Percentiles rank a stretch among this genome's conserved stretches.
Evolutionary conservation across 2,113 vertebrate genomes (phyloP).

Genomic region (Paradoxurus hermaphroditus): DNA sequence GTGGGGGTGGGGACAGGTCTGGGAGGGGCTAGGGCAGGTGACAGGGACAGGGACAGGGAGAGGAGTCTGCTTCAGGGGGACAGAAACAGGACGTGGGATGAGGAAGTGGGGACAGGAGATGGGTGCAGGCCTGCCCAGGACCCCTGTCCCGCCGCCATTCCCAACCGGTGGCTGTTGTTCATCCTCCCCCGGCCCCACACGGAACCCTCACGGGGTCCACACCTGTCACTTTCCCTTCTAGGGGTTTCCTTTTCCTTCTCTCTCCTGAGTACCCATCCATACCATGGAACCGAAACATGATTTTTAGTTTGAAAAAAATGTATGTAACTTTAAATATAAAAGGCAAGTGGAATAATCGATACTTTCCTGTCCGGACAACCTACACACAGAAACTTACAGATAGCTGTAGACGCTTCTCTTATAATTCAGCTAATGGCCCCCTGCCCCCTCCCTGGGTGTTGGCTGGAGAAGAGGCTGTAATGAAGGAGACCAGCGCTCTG

Average conservation of each 20-base stretch:
- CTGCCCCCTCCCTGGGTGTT: accelerated
- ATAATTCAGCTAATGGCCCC: not conserved
- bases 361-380: not conserved
- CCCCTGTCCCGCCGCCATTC: not conserved
- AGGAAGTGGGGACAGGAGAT: not conserved
- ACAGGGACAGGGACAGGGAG: not conserved
- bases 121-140: accelerated
- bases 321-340: not conserved
- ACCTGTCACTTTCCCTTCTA: too few species aligned
- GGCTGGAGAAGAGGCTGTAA: not conserved
- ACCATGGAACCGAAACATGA: not conserved
- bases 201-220: not conserved
- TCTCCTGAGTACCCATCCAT: not conserved
- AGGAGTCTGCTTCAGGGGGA: too few species aligned
- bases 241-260: not conserved
- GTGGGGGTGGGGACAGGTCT: not conserved
- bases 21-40: not conserved
- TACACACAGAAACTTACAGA: not conserved
- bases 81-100: not conserved
- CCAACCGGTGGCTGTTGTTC: not conserved
- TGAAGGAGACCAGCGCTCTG: not conserved
- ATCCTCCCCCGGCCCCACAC: not conserved
- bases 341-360: not conserved
- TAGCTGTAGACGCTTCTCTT: not conserved
- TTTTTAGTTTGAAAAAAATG: not conserved